Conservation (phyloP, 2,797 vertebrate species). For the Ataeniobius toweri region DNA sequence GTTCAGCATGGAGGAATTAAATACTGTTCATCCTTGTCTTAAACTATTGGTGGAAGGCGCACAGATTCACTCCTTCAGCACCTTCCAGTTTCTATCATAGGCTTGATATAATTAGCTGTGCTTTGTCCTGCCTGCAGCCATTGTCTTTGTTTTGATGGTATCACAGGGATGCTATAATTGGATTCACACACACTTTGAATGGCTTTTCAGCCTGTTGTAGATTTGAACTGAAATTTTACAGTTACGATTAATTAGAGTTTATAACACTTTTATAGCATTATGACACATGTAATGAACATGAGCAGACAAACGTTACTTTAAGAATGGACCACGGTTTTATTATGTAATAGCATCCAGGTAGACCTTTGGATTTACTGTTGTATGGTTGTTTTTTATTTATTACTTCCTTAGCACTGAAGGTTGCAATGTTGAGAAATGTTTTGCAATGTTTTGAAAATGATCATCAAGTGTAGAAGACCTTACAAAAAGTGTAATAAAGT, state of each 20-base stretch:
- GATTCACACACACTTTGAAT: slow-evolving; percentile 53
- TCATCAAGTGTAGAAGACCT: not conserved
- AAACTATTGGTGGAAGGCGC: slow-evolving; percentile 41
- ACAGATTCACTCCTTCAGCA: slow-evolving; percentile 44
- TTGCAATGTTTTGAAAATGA: not conserved
- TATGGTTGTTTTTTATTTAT: not conserved
- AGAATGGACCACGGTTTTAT: not conserved
- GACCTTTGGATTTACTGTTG: not conserved
- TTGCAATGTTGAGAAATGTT: not conserved
- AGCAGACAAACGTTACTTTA: not conserved
- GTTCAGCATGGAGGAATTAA: slow-evolving; percentile 58
- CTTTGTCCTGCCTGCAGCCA: slow-evolving; percentile 60
- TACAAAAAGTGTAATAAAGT: not conserved
- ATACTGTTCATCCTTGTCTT: slow-evolving; percentile 55
- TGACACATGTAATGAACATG: slow-evolving; percentile 6
- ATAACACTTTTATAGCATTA: slow-evolving; percentile 30
- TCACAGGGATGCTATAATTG: slow-evolving; percentile 63
- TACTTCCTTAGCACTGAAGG: not conserved
- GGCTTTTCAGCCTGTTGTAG: slow-evolving; percentile 59
- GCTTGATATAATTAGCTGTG: slow-evolving; percentile 65
- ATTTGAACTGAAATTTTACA: slow-evolving; percentile 47
- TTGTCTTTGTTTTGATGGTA: slow-evolving; percentile 73
- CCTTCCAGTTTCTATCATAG: slow-evolving; percentile 59
- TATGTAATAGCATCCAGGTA: not conserved
- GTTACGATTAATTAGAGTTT: slow-evolving; percentile 50